Evolutionary conservation across 2,113 vertebrate genomes (phyloP).

Genomic region (Hiodon tergisus): DNA sequence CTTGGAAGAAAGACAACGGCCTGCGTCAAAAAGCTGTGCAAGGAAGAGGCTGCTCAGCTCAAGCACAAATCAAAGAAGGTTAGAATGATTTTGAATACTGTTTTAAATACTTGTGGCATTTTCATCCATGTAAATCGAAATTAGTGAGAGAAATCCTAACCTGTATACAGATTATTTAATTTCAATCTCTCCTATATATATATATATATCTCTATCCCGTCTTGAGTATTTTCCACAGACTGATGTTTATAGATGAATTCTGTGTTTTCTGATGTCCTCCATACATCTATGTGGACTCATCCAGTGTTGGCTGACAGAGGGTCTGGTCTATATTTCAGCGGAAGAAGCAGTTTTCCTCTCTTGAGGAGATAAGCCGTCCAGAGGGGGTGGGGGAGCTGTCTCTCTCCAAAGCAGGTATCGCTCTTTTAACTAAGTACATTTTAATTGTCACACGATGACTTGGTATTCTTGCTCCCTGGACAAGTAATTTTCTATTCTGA

Average conservation of each 20-base stretch:
- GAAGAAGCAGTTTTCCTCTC: slow-evolving; percentile 53
- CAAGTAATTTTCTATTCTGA: too few species aligned
- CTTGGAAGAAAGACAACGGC: slow-evolving; percentile 37
- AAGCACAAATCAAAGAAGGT: slow-evolving; percentile 53
- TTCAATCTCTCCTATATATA: too few species aligned
- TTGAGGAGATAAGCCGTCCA: slow-evolving; percentile 38
- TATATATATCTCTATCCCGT: too few species aligned
- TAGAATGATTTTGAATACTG: slow-evolving; percentile 11
- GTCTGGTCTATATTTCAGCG: slow-evolving; percentile 44
- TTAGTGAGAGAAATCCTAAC: too few species aligned
- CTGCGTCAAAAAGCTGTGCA: slow-evolving; percentile 45
- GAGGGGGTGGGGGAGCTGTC: slow-evolving; percentile 31
- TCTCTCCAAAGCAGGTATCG: slow-evolving; percentile 49
- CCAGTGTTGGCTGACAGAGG: neutral
- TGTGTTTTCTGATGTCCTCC: slow-evolving; percentile 2
- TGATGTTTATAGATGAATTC: neutral
- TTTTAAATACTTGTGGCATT: neutral
- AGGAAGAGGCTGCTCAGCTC: slow-evolving; percentile 35
- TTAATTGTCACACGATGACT: neutral
- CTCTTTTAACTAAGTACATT: neutral
- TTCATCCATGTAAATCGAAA: too few species aligned
- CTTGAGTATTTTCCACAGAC: too few species aligned
- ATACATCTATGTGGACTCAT: neutral
- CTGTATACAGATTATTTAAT: too few species aligned
- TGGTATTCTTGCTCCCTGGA: neutral